Base-by-base conservation (phyloP, 2,888 invertebrate genomes). In the Polydrusus pterygomalis region DNA sequence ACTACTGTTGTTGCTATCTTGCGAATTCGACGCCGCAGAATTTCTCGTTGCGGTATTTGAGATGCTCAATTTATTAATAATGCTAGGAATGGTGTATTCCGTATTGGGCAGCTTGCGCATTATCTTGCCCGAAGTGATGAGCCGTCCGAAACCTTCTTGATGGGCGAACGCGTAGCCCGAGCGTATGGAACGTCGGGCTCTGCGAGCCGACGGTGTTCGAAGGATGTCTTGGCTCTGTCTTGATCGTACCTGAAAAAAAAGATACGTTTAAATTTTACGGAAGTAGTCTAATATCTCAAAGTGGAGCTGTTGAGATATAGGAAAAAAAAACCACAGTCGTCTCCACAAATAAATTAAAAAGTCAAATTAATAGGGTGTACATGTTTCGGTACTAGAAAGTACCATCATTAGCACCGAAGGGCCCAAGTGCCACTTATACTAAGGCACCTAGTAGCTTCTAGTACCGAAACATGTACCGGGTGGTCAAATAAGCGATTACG, bases 141-240 rank as follows among this genome's bases (percentile, higher is more conserved):
- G 94, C 18, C 97, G 92, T 62, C 98, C 98, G 88, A 98, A 98
- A 82, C 98, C 98, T 90, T 97, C 96, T 85, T 97, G 97, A 89
- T 99, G 99, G 73, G 99, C 97, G 89, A 99, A 99, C 10, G 99
- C 99, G 89, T 99, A 97, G 72, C 99, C 98, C 11, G 98, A 98
- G 73, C 98, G 94, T 79, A 98, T 92, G 38, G 97, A 97, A 83
- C 97, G 93, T 45, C 98, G 91, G 75, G 96, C 96, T 83, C 97
- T 92, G 75, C 97, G 91, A 0, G 97, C 94, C 63, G 97, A 96
- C 38, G 97, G 95, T 78, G 96, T 96, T 80, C 96, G 92, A 76
- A 94, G 90, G 70, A 95, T 93, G 84, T 95, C 94, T 81, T 94
- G 93, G 79, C 94, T 94, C 81, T 93, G 92, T 56, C 93, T 89